These are phyloP conservation scores for Frankliniella intonsa DNA, from an alignment of 2,888 invertebrate genomes.

Conservation along the genomic window DNA sequence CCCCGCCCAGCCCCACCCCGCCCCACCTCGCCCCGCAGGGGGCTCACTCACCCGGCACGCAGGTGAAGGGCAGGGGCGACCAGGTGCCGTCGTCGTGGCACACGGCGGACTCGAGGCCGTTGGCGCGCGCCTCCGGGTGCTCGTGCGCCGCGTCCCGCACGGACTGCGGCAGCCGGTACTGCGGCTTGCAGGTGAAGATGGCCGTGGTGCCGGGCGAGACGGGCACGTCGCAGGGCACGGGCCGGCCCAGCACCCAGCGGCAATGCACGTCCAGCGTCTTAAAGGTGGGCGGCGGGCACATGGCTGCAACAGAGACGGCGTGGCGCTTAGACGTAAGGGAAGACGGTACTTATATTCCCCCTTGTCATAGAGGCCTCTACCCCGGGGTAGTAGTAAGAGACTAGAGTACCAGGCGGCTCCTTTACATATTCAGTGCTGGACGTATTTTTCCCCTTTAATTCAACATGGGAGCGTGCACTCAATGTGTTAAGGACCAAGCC, in stretches of 20 bases:
- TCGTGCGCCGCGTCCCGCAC: background rate
- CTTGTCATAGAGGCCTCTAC: too few relatives aligned
- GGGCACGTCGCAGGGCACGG: background rate
- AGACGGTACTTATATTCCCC: background rate
- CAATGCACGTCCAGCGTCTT: background rate
- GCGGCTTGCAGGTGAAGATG: background rate
- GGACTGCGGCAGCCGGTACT: background rate
- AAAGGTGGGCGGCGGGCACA: background rate
- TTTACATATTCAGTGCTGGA: too few relatives aligned
- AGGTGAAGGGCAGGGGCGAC: background rate
- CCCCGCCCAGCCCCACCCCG: too few relatives aligned
- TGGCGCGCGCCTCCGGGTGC: background rate
- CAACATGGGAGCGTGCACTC: too few relatives aligned
- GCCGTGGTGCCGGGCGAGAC: background rate
- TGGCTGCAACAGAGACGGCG: background rate
- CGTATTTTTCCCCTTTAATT: too few relatives aligned
- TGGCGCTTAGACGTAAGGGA: background rate
- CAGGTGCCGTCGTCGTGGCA: conserved; percentile 7
- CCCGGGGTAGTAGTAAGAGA: too few relatives aligned
- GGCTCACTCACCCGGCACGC: background rate
- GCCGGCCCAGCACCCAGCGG: background rate
- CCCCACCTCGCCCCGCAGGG: too few relatives aligned
- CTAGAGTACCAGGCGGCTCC: too few relatives aligned
- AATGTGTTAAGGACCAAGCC: too few relatives aligned
- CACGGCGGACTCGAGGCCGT: background rate